Evolutionary conservation across 2,113 vertebrate genomes (phyloP), one percentile per base, ranked within the genome.

Genomic region (Oncorhynchus kisutch): DNA sequence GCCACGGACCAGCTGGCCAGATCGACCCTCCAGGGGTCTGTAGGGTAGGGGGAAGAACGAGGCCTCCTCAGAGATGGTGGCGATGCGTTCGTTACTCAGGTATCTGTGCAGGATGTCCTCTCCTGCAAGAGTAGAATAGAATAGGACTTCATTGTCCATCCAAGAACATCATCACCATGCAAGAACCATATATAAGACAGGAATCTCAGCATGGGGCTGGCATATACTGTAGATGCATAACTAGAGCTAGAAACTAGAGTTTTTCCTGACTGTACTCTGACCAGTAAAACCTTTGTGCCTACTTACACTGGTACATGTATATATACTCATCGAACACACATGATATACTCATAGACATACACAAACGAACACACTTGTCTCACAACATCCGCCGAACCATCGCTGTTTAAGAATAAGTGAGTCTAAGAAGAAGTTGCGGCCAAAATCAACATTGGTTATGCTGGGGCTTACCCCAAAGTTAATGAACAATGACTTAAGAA

Each of bases 71-170:
- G 91, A 79, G 83, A 97, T 96, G 13, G 94, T 88, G 12, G 94
- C 86, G 87, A 99, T 97, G n/a, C 95, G 92, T 76, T 99, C 97
- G 1, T 96, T 98, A 70, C 98, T 99, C 90, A 96, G 95, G 79
- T 96, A 97, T 12, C 95, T 91, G 87, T 94, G 97, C 13, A 97
- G 92, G 4, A 87, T 75, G 1, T 93, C 93, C 67, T 92, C 92
- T 29, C 95, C 97, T 99, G 7, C 39, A n/a, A 51, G 51, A 57
- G 9, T 27, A 29, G 13, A 27, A 25, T 27, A 29, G 13, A 27
- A 25, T 22, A 25, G 20, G n/a, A 64, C n/a, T 9, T 64, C 2
- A 67, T 67, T 25, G 65, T 29, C 24, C 11, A 29, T 16, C 13
- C 24, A 29, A 29, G 25, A 13, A 67, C 11, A 14, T 25, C 13